Conservation (phyloP, 1,140 invertebrate species). For the Drosophila carrolli region DNA sequence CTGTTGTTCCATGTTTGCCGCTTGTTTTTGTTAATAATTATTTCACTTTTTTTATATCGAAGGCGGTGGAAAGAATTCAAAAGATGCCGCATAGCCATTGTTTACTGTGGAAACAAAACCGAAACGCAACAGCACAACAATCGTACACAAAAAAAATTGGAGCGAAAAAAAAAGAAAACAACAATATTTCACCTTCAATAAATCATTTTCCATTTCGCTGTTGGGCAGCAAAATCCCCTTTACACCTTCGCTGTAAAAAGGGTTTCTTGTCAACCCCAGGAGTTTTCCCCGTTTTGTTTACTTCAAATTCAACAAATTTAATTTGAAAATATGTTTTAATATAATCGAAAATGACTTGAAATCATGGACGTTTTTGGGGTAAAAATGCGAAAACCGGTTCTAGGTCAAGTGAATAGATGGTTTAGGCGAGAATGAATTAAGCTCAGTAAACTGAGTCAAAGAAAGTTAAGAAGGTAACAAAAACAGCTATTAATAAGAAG, state of each 20-base stretch:
- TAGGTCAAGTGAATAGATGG: not conserved
- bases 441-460: too few species aligned
- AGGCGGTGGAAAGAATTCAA: conserved; percentile 70
- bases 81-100: conserved; percentile 71
- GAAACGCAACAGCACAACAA: conserved; percentile 16
- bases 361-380: not conserved
- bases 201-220: conserved; percentile 76
- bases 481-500: too few species aligned
- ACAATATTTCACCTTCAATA: conserved; percentile 84
- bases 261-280: conserved; percentile 52
- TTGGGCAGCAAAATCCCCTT: conserved; percentile 45
- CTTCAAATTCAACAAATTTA: conserved; percentile 8
- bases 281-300: not conserved
- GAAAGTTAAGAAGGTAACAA: too few species aligned
- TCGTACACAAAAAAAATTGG: conserved; percentile 1
- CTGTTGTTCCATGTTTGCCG: conserved; percentile 34
- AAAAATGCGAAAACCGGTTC: not conserved
- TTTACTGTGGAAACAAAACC: conserved; percentile 57
- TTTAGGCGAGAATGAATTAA: not conserved
- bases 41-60: conserved; percentile 63
- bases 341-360: not conserved
- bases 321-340: conserved; percentile 19
- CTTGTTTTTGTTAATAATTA: conserved; percentile 80
- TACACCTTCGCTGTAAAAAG: conserved; percentile 40
- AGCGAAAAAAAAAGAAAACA: conserved; percentile 53